Base-by-base conservation (phyloP, 1,140 invertebrate species). In the Drosophila aff. region DNA sequence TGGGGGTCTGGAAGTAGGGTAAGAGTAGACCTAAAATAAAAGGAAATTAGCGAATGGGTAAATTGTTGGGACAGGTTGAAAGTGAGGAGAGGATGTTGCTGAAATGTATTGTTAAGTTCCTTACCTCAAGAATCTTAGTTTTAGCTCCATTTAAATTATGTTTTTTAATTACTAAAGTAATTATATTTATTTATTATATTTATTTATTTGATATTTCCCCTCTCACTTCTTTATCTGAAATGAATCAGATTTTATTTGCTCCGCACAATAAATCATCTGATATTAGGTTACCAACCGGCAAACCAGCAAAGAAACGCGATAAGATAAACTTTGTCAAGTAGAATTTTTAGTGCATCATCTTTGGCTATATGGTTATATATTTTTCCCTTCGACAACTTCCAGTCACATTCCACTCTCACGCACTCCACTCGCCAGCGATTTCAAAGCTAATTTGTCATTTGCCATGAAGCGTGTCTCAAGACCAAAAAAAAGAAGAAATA, bases 381-480 rank as follows among this genome's bases (percentile, higher is more conserved):
- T 66, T 7, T 18, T 71, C 21, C 38, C 36, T 43, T 31, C 23
- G 18, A 33, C 59, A 38, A 59, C 21, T 66, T 36, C 23, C 41
- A 49, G 36, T 38, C 31, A 2, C 73, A 84, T 84, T 85, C 78
- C 82, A 59, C 73, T 85, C 78, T 64, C 82, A 79, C 49, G 62
- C 79, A 62, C 50, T 61, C 55, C 41, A 18, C n/a, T 47, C 41
- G 43, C 46, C 49, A 55, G 57, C 83, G 71, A 89, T 89, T 87
- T 76, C 76, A 68, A 74, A 81, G 83, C 68, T 87, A 89, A 87
- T 87, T 87, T 87, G 80, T 87, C 83, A 78, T 82, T 81, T 89
- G 76, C 76, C 74, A 62, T 58, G 74, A 47, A 78, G 73, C 74
- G 76, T 78, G 76, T 52, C 46, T 41, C 15, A 26, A 26, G 4